phyloP scores from a whole-genome alignment of 2,113 vertebrate species.

The Oplegnathus fasciatus region DNA sequence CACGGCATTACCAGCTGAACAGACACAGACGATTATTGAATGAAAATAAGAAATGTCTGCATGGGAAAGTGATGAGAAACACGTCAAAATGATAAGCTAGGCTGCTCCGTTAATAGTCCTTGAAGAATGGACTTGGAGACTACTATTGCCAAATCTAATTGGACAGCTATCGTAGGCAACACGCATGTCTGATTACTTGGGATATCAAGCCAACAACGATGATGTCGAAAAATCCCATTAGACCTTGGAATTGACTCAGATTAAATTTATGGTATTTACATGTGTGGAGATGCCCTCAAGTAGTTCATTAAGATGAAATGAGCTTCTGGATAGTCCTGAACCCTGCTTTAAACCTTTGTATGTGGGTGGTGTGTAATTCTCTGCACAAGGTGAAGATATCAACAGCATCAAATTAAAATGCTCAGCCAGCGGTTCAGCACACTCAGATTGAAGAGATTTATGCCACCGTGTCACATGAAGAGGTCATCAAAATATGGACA shows the following conservation, averaged over 20 bases:
- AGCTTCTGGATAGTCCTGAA: conserved; percentile 42
- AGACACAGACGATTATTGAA: conserved; percentile 27
- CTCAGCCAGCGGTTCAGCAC: background rate
- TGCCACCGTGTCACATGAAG: conserved; percentile 3
- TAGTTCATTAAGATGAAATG: conserved; percentile 57
- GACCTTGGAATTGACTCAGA: conserved; percentile 31
- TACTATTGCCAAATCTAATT: conserved; percentile 30
- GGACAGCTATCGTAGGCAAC: conserved; percentile 25
- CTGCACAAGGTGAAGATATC: conserved; percentile 52
- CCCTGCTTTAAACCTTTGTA: conserved; percentile 30
- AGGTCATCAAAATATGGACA: conserved; percentile 62
- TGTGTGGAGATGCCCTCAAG: conserved; percentile 28
- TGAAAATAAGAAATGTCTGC: conserved; percentile 22
- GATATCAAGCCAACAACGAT: conserved; percentile 42
- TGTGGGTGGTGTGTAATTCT: conserved; percentile 24
- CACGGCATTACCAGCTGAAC: conserved; percentile 82
- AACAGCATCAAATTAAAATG: conserved; percentile 59
- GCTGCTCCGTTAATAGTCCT: conserved; percentile 26
- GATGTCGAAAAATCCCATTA: conserved; percentile 52
- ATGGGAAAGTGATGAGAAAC: conserved; percentile 37
- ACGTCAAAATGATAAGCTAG: conserved; percentile 36
- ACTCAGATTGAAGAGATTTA: conserved; percentile 44
- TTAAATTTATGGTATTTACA: conserved; percentile 53
- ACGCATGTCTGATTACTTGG: conserved; percentile 15
- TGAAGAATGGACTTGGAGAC: conserved; percentile 38